Conservation (phyloP, 1,140 invertebrate species). For the Saccostrea cuccullata region DNA sequence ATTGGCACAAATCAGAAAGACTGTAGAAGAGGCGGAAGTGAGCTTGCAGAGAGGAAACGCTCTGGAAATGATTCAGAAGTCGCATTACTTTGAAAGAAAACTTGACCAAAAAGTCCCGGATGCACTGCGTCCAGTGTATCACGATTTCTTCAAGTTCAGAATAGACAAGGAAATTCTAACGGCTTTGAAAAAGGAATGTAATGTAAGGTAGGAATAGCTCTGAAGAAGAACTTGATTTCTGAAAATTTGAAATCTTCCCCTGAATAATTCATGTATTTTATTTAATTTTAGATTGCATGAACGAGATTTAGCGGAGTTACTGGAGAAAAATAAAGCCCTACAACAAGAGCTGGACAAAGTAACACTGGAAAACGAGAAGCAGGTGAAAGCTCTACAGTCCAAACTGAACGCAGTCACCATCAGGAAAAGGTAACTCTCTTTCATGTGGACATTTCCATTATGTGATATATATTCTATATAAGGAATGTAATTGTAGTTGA, state of each 20-base stretch:
- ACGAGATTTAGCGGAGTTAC: not conserved
- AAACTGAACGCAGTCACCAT: not conserved
- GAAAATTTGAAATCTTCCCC: not conserved
- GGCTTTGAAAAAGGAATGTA: conserved; percentile 9
- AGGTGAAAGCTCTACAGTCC: not conserved
- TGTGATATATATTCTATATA: no score
- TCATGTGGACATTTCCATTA: no score
- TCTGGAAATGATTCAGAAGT: conserved; percentile 8
- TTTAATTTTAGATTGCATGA: not conserved
- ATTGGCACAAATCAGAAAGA: not conserved
- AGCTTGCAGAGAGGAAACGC: not conserved
- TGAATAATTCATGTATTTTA: not conserved
- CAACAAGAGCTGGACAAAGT: not conserved
- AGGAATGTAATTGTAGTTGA: no score
- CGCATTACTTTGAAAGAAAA: not conserved
- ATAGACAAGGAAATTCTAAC: not conserved
- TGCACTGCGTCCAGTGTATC: not conserved
- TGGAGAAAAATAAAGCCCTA: not conserved
- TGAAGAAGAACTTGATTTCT: not conserved
- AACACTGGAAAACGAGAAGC: not conserved
- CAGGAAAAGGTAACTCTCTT: not conserved
- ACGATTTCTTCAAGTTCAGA: not conserved
- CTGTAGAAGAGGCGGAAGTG: not conserved
- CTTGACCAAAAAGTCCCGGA: not conserved
- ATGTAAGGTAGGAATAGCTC: not conserved